Evolutionary conservation across 92 coral and sea anemone genomes (phyloP).

Genomic region (Umimayanthus kanabou): DNA sequence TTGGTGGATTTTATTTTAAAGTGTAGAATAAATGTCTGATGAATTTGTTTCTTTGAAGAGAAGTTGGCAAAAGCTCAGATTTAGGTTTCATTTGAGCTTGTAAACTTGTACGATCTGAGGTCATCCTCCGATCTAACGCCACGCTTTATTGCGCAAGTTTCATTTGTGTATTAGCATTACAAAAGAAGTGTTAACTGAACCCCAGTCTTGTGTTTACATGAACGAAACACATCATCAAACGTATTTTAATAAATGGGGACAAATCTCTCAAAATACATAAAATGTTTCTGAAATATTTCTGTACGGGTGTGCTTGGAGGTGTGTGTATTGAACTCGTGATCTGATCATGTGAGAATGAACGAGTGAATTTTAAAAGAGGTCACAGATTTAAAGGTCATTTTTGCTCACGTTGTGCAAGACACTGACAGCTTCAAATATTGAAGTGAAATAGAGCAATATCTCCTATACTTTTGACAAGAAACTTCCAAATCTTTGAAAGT

Average conservation of each 20-base stretch:
- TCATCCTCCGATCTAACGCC: too few relatives aligned
- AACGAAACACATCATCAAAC: background rate
- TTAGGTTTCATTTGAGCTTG: background rate
- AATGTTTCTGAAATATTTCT: too few relatives aligned
- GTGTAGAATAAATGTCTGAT: background rate
- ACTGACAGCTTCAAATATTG: too few relatives aligned
- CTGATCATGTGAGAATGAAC: background rate
- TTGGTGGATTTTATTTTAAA: background rate
- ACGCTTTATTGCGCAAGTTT: too few relatives aligned
- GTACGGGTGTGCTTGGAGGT: background rate
- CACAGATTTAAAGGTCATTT: background rate
- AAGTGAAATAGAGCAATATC: too few relatives aligned
- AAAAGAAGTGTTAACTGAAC: too few relatives aligned
- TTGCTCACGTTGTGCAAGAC: background rate
- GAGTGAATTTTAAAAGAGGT: background rate
- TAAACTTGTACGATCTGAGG: too few relatives aligned
- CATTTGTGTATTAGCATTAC: too few relatives aligned
- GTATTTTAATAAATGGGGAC: background rate
- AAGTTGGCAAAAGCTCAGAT: background rate
- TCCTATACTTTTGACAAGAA: too few relatives aligned
- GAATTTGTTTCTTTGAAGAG: background rate
- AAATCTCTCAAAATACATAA: too few relatives aligned
- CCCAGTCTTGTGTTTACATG: background rate
- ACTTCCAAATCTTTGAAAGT: too few relatives aligned
- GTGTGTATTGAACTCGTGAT: background rate